Percentiles rank a stretch among this genome's conserved stretches.
phyloP scores from a whole-genome alignment of 2,113 vertebrate genomes.

The Neotoma lepida region DNA sequence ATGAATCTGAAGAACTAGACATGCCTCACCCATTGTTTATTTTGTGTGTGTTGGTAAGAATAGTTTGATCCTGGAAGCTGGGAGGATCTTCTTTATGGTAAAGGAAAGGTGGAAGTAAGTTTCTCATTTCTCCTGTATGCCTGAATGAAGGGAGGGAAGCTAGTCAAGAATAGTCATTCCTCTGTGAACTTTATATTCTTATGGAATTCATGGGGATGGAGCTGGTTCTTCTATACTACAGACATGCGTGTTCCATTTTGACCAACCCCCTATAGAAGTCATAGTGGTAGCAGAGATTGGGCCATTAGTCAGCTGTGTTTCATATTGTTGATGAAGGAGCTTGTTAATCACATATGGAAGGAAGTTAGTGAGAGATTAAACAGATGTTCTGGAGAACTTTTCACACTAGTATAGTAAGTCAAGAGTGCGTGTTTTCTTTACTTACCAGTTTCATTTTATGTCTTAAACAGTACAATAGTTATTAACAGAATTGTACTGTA shows the following conservation, averaged over 20 bases:
- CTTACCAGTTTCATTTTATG: background rate
- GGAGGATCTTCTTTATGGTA: background rate
- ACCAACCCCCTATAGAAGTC: background rate
- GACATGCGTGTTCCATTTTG: constrained; percentile 16
- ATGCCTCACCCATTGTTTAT: background rate
- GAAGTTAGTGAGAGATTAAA: background rate
- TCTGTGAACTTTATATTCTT: constrained; percentile 27
- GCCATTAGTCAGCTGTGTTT: constrained; percentile 16
- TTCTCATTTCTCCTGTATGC: background rate
- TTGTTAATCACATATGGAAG: constrained; percentile 11
- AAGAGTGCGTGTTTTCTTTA: background rate
- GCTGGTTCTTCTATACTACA: background rate
- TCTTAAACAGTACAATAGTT: constrained; percentile 1
- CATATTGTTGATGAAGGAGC: constrained; percentile 29
- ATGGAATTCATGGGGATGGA: background rate
- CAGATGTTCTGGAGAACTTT: background rate
- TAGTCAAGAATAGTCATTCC: background rate
- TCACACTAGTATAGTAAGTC: background rate
- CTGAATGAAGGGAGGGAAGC: constrained; percentile 8
- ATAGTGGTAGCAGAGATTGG: background rate
- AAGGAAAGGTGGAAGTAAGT: background rate
- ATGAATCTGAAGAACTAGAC: background rate
- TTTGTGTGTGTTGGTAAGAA: background rate
- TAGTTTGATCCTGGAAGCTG: constrained; percentile 1
- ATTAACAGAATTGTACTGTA: background rate